These are phyloP conservation scores for Heliocidaris erythrogramma DNA, from an alignment of 35 echinoderm and acorn worm genomes.

Conservation along the genomic window DNA sequence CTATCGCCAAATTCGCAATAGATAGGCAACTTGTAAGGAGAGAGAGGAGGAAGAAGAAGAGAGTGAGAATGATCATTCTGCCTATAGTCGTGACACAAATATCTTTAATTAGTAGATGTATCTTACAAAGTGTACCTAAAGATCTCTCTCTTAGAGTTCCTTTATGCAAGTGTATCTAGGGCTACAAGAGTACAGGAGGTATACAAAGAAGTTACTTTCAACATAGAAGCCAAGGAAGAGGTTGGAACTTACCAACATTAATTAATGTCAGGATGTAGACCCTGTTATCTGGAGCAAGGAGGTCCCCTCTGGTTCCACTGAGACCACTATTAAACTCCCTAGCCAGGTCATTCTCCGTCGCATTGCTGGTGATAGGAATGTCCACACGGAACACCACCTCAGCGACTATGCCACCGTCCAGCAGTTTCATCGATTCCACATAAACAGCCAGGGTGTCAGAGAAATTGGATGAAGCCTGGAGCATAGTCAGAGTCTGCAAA, in stretches of 20 bases:
- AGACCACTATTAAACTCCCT: not conserved
- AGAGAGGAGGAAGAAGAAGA: not conserved
- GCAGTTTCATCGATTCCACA: not conserved
- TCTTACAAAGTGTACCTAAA: not conserved
- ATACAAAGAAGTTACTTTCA: not conserved
- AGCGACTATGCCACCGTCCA: not conserved
- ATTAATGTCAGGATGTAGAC: not conserved
- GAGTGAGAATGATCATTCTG: not conserved
- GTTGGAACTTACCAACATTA: constrained; percentile 9
- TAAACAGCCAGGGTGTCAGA: constrained; percentile 1
- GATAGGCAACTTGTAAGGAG: not conserved
- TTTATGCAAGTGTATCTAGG: not conserved
- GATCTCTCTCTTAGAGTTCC: not conserved
- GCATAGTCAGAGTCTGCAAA: not conserved
- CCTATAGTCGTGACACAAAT: not conserved
- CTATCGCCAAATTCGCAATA: not conserved
- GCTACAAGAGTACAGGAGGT: not conserved
- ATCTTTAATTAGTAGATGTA: not conserved
- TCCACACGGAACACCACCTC: constrained; percentile 22
- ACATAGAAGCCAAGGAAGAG: not conserved
- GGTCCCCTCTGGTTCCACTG: not conserved
- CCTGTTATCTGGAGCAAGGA: constrained; percentile 4
- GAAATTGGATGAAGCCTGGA: not conserved
- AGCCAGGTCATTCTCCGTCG: not conserved
- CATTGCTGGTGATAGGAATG: not conserved